Conservation (phyloP, 30 jellyfish, hydroid and myxozoan species). For the Thelohanellus kitauei region DNA sequence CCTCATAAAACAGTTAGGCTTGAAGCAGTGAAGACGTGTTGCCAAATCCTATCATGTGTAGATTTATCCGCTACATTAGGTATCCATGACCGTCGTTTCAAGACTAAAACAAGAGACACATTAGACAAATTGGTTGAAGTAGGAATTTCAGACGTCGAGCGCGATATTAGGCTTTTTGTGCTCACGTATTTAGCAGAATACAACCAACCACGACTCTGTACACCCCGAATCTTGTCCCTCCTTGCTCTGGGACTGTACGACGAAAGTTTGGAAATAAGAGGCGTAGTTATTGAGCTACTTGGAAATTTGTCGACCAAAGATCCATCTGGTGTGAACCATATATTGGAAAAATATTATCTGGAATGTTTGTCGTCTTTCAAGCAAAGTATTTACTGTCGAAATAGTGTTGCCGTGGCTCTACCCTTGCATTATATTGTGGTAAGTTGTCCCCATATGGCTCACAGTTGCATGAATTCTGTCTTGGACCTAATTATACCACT, state of each 20-base stretch:
- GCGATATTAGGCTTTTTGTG: no score
- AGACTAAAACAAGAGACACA: no score
- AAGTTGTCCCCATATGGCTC: background rate
- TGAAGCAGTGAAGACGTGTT: constrained; percentile 61
- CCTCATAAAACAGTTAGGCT: constrained; percentile 25
- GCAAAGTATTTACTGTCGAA: background rate
- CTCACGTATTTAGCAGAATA: no score
- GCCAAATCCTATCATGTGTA: background rate
- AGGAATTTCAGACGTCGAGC: no score
- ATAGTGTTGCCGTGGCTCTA: no score
- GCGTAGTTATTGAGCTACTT: background rate
- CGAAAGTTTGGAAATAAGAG: background rate
- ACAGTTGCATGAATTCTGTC: background rate
- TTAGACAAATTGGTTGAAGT: no score
- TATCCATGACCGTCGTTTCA: no score
- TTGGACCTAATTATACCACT: background rate
- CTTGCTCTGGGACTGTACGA: background rate
- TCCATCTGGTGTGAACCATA: background rate
- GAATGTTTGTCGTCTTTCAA: background rate
- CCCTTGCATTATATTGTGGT: background rate
- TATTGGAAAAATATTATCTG: no score
- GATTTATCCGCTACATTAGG: no score
- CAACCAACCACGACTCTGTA: no score
- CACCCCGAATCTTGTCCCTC: no score
- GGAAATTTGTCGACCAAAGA: background rate